A percentile compares a stretch with the other conserved stretches of the same genome.
phyloP scores from a whole-genome alignment of 2,888 invertebrate genomes.

The Mystacides longicornis region DNA sequence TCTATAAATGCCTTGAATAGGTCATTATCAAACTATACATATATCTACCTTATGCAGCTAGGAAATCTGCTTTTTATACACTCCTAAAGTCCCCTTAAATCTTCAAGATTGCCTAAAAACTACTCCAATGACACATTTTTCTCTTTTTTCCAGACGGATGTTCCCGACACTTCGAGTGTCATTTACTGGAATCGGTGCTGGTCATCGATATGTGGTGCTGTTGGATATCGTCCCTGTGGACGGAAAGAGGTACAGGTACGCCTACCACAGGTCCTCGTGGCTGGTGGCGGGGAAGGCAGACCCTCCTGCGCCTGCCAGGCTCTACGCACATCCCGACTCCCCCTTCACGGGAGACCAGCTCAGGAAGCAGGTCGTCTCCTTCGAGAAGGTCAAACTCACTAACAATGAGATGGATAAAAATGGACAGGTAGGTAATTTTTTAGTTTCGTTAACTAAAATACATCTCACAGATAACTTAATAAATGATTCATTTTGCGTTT shows the following conservation, averaged over 20 bases:
- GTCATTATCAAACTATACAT: too few relatives aligned
- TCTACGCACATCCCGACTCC: conserved; percentile 95
- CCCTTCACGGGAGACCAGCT: conserved; percentile 94
- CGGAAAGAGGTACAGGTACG: conserved; percentile 93
- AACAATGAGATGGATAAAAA: conserved; percentile 97
- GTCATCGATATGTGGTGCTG: conserved; percentile 84
- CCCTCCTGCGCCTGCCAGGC: conserved; percentile 86
- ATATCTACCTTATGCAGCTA: too few relatives aligned
- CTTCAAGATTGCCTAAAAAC: too few relatives aligned
- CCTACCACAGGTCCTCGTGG: conserved; percentile 98
- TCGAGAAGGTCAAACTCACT: conserved; percentile 97
- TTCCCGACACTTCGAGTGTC: conserved; percentile 95
- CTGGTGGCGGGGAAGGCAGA: conserved; percentile 97
- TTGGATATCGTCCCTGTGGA: conserved; percentile 97
- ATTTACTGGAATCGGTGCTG: conserved; percentile 76
- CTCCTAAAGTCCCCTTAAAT: too few relatives aligned
- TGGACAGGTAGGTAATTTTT: conserved; percentile 65
- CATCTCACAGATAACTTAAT: too few relatives aligned
- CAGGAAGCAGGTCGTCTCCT: conserved; percentile 92
- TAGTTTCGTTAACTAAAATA: neutral
- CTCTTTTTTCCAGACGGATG: conserved; percentile 73
- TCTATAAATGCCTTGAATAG: too few relatives aligned
- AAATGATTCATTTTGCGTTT: too few relatives aligned
- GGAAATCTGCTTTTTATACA: too few relatives aligned
- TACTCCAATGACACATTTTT: too few relatives aligned